Evolutionary conservation across 2,888 invertebrate genomes (phyloP).

Genomic region (Andrena praecox): DNA sequence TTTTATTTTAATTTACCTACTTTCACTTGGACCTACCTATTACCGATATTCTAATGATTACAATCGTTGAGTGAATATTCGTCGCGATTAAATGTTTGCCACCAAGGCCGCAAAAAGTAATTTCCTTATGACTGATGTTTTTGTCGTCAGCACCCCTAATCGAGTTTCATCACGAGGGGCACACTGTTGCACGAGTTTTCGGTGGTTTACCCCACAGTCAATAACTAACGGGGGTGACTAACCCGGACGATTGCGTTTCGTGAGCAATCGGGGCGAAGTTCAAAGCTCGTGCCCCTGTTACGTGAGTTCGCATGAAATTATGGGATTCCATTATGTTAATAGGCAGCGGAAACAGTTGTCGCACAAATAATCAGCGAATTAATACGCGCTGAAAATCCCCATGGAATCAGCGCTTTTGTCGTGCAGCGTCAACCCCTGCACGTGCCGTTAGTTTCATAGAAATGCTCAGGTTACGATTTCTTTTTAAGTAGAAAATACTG

Average conservation of each 20-base stretch:
- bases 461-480: not conserved
- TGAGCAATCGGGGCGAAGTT: constrained; percentile 42
- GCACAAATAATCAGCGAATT: constrained; percentile 13
- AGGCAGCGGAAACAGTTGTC: not conserved
- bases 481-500: not conserved
- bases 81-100: not conserved
- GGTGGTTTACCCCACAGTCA: constrained; percentile 29
- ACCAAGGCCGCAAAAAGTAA: too few relatives aligned
- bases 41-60: too few relatives aligned
- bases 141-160: not conserved
- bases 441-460: not conserved
- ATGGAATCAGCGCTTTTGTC: not conserved
- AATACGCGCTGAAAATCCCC: constrained; percentile 12
- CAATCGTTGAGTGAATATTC: not conserved
- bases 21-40: too few relatives aligned
- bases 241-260: constrained; percentile 46
- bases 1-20: too few relatives aligned
- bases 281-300: constrained; percentile 6
- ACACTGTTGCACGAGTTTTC: constrained; percentile 42
- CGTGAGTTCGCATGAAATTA: not conserved
- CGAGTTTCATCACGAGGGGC: not conserved
- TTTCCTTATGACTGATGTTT: too few relatives aligned
- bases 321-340: constrained; percentile 39
- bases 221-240: constrained; percentile 45
- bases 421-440: not conserved